These are phyloP conservation scores for Suncus etruscus DNA, from an alignment of 2,113 vertebrate species.

Conservation along the genomic window DNA sequence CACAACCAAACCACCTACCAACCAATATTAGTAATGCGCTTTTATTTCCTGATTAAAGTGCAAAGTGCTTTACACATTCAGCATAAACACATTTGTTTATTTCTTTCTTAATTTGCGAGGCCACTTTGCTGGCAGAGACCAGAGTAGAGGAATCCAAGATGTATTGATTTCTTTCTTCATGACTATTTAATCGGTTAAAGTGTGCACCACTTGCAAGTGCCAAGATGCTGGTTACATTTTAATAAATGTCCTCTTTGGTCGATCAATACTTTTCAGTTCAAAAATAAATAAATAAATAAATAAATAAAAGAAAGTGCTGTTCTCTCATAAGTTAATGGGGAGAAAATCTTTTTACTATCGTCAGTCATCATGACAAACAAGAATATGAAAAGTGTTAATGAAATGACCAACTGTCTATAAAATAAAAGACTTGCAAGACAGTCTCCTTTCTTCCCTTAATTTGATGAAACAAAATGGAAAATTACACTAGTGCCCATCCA, in stretches of 20 bases:
- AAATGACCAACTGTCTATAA: slow-evolving; percentile 88
- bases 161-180: slow-evolving; percentile 86
- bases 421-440: slow-evolving; percentile 85
- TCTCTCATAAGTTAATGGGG: slow-evolving; percentile 85
- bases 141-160: slow-evolving; percentile 83
- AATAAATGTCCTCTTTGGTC: slow-evolving; percentile 86
- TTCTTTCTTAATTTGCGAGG: slow-evolving; percentile 82
- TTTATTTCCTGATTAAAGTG: slow-evolving; percentile 73
- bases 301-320: slow-evolving; percentile 83
- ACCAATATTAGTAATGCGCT: slow-evolving; percentile 70
- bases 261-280: slow-evolving; percentile 83
- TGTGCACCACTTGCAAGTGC: slow-evolving; percentile 78
- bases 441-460: slow-evolving; percentile 85
- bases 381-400: slow-evolving; percentile 89
- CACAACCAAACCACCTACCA: slow-evolving; percentile 71
- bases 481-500: slow-evolving; percentile 84
- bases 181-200: slow-evolving; percentile 88
- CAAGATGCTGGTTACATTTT: slow-evolving; percentile 87
- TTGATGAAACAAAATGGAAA: slow-evolving; percentile 88
- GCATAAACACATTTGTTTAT: slow-evolving; percentile 85
- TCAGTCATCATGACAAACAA: slow-evolving; percentile 88
- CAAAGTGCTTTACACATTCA: slow-evolving; percentile 78
- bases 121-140: slow-evolving; percentile 81
- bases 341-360: slow-evolving; percentile 87
- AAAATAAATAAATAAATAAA: slow-evolving; percentile 83